phyloP scores from a whole-genome alignment of 2,888 invertebrate species.

The Caenorhabditis auriculariae region DNA sequence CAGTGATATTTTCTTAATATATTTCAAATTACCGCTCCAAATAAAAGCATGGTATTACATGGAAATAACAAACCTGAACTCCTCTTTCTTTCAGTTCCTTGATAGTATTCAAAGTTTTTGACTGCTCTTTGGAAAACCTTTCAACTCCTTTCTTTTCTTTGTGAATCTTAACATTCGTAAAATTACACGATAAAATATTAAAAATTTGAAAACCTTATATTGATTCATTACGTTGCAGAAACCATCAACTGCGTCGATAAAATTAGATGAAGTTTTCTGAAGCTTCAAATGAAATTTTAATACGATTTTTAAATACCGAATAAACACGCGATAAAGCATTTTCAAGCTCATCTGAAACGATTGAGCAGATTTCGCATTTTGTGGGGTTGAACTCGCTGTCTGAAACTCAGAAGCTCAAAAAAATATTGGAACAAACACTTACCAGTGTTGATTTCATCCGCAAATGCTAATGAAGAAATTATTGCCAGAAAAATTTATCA shows the following conservation, averaged over 20 bases:
- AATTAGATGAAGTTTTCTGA: conserved; percentile 16
- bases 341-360: conserved; percentile 10
- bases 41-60: too few species aligned
- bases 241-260: conserved; percentile 10
- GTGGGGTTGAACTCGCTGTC: too few species aligned
- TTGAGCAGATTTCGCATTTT: conserved; percentile 24
- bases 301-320: conserved; percentile 3
- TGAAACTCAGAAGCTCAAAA: too few species aligned
- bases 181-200: background rate
- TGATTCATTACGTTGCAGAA: conserved; percentile 17
- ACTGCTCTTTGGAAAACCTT: conserved; percentile 35
- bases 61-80: conserved; percentile 31
- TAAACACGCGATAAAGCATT: background rate
- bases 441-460: too few species aligned
- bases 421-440: too few species aligned
- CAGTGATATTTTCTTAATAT: too few species aligned
- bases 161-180: conserved; percentile 27
- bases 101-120: conserved; percentile 36
- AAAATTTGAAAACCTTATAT: conserved; percentile 13
- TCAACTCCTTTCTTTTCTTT: conserved; percentile 37
- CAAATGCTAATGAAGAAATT: background rate
- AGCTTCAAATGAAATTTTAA: conserved; percentile 3
- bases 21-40: too few species aligned
- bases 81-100: conserved; percentile 37
- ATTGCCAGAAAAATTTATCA: background rate